Conservation (phyloP, 2,888 invertebrate species). For the Napeogenes sylphis region DNA sequence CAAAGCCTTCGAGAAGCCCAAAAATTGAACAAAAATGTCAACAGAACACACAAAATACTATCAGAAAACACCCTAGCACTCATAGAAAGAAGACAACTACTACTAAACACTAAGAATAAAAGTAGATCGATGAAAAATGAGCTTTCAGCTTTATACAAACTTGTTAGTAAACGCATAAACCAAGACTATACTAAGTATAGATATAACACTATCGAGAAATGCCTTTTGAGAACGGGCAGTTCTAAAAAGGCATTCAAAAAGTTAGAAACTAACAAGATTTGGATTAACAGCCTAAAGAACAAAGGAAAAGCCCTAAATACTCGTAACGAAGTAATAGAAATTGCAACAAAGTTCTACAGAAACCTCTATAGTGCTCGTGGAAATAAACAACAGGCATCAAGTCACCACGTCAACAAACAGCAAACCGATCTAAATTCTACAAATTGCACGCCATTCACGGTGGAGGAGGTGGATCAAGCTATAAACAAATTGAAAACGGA, state of each 20-base stretch:
- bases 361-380: constrained; percentile 12
- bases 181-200: constrained; percentile 17
- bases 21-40: no score
- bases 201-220: constrained; percentile 13
- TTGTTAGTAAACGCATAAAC: constrained; percentile 18
- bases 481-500: no score
- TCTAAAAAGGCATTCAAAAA: constrained; percentile 15
- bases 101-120: no score
- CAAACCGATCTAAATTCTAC: no score
- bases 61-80: no score
- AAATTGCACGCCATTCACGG: no score
- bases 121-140: constrained; percentile 2
- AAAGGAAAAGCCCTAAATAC: constrained; percentile 7
- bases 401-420: no score
- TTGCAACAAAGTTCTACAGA: constrained; percentile 23
- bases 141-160: background rate
- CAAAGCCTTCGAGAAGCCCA: background rate
- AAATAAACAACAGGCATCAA: no score
- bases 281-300: no score
- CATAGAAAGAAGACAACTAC: no score
- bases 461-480: no score
- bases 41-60: no score
- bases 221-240: constrained; percentile 15
- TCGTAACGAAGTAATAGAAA: constrained; percentile 15
- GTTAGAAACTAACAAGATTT: constrained; percentile 12